These are phyloP conservation scores for Virgularia gustaviana DNA, from an alignment of 92 coral and sea anemone species.

Conservation along the genomic window DNA sequence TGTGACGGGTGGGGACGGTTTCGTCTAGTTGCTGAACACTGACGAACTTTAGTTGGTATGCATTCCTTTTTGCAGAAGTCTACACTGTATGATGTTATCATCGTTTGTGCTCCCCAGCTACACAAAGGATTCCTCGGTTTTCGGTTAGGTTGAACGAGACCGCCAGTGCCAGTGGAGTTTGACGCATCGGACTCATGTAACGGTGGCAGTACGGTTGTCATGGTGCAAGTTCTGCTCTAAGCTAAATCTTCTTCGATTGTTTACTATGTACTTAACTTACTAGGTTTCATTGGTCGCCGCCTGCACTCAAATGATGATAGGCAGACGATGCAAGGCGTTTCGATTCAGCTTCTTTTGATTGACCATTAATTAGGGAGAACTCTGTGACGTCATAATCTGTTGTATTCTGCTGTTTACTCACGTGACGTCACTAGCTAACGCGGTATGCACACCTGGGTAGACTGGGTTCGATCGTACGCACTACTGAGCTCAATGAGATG, in stretches of 20 bases:
- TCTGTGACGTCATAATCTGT: too few species aligned
- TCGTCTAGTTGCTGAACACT: slow-evolving; percentile 69
- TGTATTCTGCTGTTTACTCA: neutral
- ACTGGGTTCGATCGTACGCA: too few species aligned
- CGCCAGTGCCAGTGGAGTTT: neutral
- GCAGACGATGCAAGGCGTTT: neutral
- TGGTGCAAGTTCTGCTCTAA: neutral
- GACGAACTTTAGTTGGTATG: slow-evolving; percentile 62
- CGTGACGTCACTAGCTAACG: too few species aligned
- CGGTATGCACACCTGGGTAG: too few species aligned
- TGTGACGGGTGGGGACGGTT: slow-evolving; percentile 87
- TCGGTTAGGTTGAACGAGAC: too few species aligned
- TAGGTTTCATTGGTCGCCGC: neutral
- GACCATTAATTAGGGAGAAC: too few species aligned
- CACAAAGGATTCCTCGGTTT: neutral
- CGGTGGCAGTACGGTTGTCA: slow-evolving; percentile 29
- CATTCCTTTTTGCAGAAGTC: slow-evolving; percentile 72
- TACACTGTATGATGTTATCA: slow-evolving; percentile 66
- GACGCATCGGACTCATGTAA: neutral
- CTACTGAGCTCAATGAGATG: too few species aligned
- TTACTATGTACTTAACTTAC: neutral
- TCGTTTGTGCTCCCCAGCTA: slow-evolving; percentile 22
- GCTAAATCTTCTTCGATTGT: neutral
- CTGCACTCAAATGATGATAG: neutral
- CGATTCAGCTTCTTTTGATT: neutral